Evolutionary conservation across 2,113 vertebrate genomes (phyloP), one percentile per base, ranked within the genome.

Genomic region (Halichoerus grypus): DNA sequence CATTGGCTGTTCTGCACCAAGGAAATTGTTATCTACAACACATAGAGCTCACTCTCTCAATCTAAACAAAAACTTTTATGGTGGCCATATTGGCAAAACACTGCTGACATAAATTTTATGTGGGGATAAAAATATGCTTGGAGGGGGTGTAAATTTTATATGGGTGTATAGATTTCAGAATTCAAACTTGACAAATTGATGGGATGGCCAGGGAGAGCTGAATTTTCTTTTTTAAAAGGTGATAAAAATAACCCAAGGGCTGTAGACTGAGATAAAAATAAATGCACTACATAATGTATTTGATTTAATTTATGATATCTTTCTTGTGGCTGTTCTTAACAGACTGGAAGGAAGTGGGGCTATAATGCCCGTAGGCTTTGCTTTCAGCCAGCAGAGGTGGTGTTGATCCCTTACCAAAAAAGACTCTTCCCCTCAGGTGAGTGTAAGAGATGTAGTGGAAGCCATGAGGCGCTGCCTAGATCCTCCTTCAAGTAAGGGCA

Each of bases 271-370:
- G 97, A 98, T 98, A 98, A 98, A 99, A 98, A 98, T 98, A 98
- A 98, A 98, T 94, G 94, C 22, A 86, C 95, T 98, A 95, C 87
- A 97, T 98, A 98, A 98, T 97, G 94, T 97, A 95, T 98, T 98
- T 98, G 95, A 98, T 98, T 98, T 98, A 98, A 98, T 98, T 98
- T 98, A 98, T 97, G 97, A 97, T 98, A 92, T 94, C 96, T 98
- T 96, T 98, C 92, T 91, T 98, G 72, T 95, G 86, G 79, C 74
- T 96, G 69, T 98, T 92, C 95, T 93, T 93, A 93, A 97, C n/a
- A 51, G 92, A 93, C 89, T 96, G 19, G 39, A 95, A 88, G 39
- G 95, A 93, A 93, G 42, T 49, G 18, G 49, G 55, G 39, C 74
- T 97, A 3, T 76, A 61, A 87, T 59, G 74, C 31, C 59, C 46